Conservation (phyloP, 2,113 vertebrate species). For the Phyllostomus discolor region DNA sequence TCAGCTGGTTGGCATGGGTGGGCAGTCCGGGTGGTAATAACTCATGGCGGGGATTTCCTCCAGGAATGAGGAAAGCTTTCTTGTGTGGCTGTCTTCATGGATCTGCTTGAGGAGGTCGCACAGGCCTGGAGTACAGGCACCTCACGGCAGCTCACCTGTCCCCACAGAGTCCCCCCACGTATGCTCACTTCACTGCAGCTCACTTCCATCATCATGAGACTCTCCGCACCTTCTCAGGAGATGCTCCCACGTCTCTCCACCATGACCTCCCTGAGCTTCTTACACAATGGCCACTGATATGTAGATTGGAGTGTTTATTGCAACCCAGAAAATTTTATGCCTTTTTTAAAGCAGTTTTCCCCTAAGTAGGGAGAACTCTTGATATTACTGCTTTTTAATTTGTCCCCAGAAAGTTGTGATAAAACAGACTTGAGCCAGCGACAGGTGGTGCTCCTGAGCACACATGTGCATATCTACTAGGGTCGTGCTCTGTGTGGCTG, state of each 20-base stretch:
- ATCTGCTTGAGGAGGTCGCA: accelerated
- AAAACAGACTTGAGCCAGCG: not conserved
- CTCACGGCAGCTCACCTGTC: not conserved
- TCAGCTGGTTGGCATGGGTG: not conserved
- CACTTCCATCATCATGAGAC: not conserved
- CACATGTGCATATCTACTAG: accelerated
- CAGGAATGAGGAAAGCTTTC: not conserved
- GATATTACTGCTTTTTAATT: conserved; percentile 8
- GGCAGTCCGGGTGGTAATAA: not conserved
- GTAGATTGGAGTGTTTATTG: not conserved
- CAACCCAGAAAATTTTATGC: not conserved
- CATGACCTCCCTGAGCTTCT: not conserved
- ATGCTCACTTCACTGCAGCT: not conserved
- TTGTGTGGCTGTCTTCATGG: not conserved
- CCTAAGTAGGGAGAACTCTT: not conserved
- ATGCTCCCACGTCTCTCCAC: too few species aligned
- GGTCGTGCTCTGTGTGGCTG: not conserved
- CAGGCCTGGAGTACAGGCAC: not conserved
- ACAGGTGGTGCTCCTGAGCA: not conserved
- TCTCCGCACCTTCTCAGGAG: not conserved
- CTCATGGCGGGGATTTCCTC: not conserved
- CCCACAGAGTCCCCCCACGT: not conserved
- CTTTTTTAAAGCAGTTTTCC: not conserved
- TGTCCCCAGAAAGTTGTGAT: not conserved
- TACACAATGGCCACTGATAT: not conserved